Base-by-base conservation (phyloP, 2,888 invertebrate species). In the Sipunculus nudus region DNA sequence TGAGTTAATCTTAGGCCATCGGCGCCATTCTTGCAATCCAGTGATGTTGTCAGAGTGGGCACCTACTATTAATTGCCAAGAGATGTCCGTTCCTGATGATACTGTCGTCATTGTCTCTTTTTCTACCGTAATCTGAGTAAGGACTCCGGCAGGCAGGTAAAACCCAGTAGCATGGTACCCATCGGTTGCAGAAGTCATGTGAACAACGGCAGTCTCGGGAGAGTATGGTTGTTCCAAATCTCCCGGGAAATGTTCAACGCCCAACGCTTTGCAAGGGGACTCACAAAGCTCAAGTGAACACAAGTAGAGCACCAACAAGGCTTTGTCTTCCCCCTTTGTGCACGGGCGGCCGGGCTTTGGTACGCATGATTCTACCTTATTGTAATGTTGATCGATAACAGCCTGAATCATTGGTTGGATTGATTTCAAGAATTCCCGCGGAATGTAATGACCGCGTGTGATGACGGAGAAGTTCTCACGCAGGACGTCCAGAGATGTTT, bases 171-270 rank as follows among this genome's bases (percentile, higher is more conserved):
- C 46, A 41, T 64, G 66, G 39, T 35, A 52, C 25, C 63, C 69
- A 32, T 52, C 23, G 4, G 26, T 19, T 3, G 47, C 29, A 3
- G 59, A 52, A 13, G 61, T 38, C 25, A 71, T 40, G 10, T 57
- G 25, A 2, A 65, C 10, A 19, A 28, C 45, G 28, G 45, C 52
- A 47, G 53, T 43, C 39, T 53, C 40, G 16, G 55, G 19, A 16
- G 59, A 49, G 8, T 55, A 64, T 6, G 29, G 28, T 0, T 8
- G 23, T 10, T 56, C 43, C 32, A 68, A 68, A 58, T 71, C 70
- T 1, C 72, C 71, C 0, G 72, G 72, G 47, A 72, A 72, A 21
- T 41, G 32, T 16, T 68, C 48, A 4, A 70, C 55, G 3, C 66
- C 61, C 29, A 61, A 60, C 16, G 64, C 56, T 53, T 68, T 70